These are phyloP conservation scores for Trididemnum clinides DNA, from an alignment of 23 tunicate genomes.

Conservation along the genomic window DNA sequence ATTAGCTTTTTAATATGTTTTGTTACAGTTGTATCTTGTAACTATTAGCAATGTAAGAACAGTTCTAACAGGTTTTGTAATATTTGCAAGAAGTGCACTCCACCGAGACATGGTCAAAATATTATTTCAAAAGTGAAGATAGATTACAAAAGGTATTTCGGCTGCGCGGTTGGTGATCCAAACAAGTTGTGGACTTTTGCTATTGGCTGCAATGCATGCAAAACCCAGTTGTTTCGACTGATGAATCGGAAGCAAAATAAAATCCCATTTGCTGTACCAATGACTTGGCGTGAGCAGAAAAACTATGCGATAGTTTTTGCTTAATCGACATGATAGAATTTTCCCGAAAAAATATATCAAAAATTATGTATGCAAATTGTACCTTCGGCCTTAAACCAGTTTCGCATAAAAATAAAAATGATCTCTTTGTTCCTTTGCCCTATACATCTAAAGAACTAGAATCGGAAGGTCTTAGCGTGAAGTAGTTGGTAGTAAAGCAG, in stretches of 20 bases:
- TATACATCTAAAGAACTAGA: not conserved
- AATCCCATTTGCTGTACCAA: too few relatives aligned
- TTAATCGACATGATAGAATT: not conserved
- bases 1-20: not conserved
- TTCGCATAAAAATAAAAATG: not conserved
- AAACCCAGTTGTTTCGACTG: not conserved
- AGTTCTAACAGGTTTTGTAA: slow-evolving; percentile 17
- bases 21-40: not conserved
- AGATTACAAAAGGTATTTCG: not conserved
- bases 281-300: too few relatives aligned
- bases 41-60: not conserved
- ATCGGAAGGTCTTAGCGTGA: not conserved
- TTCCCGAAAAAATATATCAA: not conserved
- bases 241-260: not conserved
- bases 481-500: not conserved
- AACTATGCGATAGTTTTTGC: not conserved
- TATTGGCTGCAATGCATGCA: slow-evolving; percentile 6
- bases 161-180: slow-evolving; percentile 11
- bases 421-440: slow-evolving; percentile 1
- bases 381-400: not conserved
- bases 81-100: not conserved
- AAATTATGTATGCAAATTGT: not conserved
- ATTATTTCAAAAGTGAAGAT: slow-evolving; percentile 3
- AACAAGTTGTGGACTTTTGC: not conserved
- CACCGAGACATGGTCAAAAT: not conserved